phyloP scores from a whole-genome alignment of 1,140 invertebrate species.

The Lepidurus apus region DNA sequence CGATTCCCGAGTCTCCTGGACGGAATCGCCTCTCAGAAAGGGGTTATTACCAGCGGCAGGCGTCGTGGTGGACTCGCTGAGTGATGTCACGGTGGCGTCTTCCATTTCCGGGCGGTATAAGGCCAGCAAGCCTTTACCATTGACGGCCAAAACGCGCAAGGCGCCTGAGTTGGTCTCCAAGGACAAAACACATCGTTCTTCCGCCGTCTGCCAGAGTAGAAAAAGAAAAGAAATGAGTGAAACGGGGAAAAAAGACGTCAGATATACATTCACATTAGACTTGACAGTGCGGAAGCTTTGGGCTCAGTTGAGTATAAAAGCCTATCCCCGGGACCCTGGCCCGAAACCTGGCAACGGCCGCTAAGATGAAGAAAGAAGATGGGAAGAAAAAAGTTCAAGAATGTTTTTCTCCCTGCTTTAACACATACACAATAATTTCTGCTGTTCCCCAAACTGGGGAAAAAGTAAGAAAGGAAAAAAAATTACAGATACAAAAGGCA shows the following conservation, averaged over 20 bases:
- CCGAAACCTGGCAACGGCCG: too few relatives aligned
- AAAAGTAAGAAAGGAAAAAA: not conserved
- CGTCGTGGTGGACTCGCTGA: not conserved
- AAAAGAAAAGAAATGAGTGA: constrained; percentile 22
- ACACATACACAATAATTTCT: not conserved
- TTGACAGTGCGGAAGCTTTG: not conserved
- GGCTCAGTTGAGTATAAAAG: not conserved
- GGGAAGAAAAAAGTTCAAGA: not conserved
- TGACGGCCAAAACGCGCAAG: constrained; percentile 59
- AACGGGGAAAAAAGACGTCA: not conserved
- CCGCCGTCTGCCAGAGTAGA: constrained; percentile 35
- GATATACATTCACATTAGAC: not conserved
- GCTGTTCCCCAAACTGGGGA: not conserved
- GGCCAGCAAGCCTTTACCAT: constrained; percentile 57
- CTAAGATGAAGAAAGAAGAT: too few relatives aligned
- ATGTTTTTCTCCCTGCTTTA: not conserved
- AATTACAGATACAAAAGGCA: not conserved
- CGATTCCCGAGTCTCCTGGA: constrained; percentile 7
- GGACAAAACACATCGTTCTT: constrained; percentile 34
- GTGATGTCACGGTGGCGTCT: constrained; percentile 23
- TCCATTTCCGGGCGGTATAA: constrained; percentile 54
- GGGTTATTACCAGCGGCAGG: constrained; percentile 3
- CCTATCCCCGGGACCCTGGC: too few relatives aligned
- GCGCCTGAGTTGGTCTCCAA: constrained; percentile 47
- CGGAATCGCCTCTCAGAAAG: not conserved